Conservation (phyloP, 2,888 invertebrate genomes). For the Dyspetes luteomarginatus region DNA sequence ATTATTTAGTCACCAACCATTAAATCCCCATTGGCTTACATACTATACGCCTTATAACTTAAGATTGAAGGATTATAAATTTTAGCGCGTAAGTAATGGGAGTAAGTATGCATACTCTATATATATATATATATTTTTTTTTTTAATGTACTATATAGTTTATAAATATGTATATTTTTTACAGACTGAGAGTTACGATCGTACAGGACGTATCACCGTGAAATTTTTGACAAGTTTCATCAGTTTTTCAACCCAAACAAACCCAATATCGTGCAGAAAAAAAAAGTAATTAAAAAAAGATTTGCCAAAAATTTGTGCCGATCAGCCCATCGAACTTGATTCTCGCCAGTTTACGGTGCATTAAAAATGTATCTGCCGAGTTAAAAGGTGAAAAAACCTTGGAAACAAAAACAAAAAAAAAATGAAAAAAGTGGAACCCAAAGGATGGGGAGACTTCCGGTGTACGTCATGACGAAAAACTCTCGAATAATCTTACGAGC, state of each 20-base stretch:
- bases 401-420: not conserved
- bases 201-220: slow-evolving; percentile 44
- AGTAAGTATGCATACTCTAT: slow-evolving; percentile 54
- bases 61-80: slow-evolving; percentile 69
- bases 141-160: slow-evolving; percentile 54
- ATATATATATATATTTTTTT: slow-evolving; percentile 51
- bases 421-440: not conserved
- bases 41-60: slow-evolving; percentile 68
- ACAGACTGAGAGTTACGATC: slow-evolving; percentile 57
- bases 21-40: slow-evolving; percentile 70
- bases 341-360: not conserved
- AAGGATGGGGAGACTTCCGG: not conserved
- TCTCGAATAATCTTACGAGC: slow-evolving; percentile 35
- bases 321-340: slow-evolving; percentile 14
- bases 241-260: not conserved
- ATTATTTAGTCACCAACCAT: slow-evolving; percentile 68
- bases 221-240: slow-evolving; percentile 1
- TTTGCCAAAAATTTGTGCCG: slow-evolving; percentile 44
- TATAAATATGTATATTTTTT: slow-evolving; percentile 63
- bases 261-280: not conserved
- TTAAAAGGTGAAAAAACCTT: not conserved
- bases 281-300: not conserved
- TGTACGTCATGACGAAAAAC: slow-evolving; percentile 56
- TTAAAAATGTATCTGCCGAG: not conserved
- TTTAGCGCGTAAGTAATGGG: slow-evolving; percentile 66